Conservation (phyloP, 1,140 invertebrate genomes). For the Rhagoletis pomonella region DNA sequence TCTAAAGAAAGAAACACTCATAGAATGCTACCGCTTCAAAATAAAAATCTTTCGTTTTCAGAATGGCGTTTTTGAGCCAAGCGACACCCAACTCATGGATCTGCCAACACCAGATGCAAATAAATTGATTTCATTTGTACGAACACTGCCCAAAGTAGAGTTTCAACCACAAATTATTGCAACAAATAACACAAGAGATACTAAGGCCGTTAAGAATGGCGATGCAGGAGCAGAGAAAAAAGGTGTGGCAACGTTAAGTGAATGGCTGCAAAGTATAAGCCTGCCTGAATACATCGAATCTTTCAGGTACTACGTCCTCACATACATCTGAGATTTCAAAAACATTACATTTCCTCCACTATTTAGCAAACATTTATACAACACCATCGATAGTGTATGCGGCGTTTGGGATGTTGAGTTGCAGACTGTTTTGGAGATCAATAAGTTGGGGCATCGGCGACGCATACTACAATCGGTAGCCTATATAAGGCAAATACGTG, state of each 20-base stretch:
- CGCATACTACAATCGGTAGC: constrained; percentile 89
- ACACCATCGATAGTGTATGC: constrained; percentile 91
- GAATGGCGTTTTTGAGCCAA: constrained; percentile 90
- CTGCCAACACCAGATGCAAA: constrained; percentile 86
- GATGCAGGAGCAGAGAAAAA: constrained; percentile 67
- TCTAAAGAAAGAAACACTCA: no score
- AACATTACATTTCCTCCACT: constrained; percentile 5
- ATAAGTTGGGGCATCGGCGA: constrained; percentile 90
- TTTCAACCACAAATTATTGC: constrained; percentile 66
- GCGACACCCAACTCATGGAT: constrained; percentile 89
- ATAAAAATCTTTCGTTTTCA: constrained; percentile 63
- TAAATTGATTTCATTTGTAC: constrained; percentile 82
- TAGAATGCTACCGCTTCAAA: no score
- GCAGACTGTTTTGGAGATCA: constrained; percentile 92
- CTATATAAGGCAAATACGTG: constrained; percentile 76
- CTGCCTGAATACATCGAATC: constrained; percentile 79
- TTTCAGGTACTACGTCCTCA: constrained; percentile 76
- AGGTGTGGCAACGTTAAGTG: constrained; percentile 77
- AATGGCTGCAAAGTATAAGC: constrained; percentile 86
- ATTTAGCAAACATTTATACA: constrained; percentile 92
- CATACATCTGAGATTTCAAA: constrained; percentile 12
- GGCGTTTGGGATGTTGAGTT: constrained; percentile 96
- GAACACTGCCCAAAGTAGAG: constrained; percentile 74
- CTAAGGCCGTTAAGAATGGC: constrained; percentile 66
- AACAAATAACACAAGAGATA: constrained; percentile 65